Evolutionary conservation across 2,113 vertebrate genomes (phyloP).

Genomic region (Girardinichthys multiradiatus): DNA sequence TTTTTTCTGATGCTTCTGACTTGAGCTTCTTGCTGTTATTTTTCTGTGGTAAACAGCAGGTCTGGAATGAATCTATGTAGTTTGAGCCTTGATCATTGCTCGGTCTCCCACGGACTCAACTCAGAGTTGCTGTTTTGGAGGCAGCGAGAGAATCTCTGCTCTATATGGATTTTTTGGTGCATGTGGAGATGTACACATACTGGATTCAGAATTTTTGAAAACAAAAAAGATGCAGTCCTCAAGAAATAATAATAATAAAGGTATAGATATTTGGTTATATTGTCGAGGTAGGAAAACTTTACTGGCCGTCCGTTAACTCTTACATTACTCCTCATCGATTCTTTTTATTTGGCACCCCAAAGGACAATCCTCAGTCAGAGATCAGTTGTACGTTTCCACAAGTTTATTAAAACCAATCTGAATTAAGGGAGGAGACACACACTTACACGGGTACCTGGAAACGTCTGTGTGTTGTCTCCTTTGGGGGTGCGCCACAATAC

Average conservation of each 20-base stretch:
- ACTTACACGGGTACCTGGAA: too few relatives aligned
- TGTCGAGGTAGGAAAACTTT: too few relatives aligned
- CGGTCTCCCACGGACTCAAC: slow-evolving; percentile 8
- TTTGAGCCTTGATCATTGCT: slow-evolving; percentile 21
- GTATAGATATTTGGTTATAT: neutral
- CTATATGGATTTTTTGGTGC: slow-evolving; percentile 50
- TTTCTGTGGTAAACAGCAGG: slow-evolving; percentile 18
- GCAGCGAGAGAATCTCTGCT: slow-evolving; percentile 33
- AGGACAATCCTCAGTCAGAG: too few relatives aligned
- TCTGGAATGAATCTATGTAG: neutral
- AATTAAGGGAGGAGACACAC: too few relatives aligned
- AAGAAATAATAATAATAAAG: neutral
- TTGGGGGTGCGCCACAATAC: too few relatives aligned
- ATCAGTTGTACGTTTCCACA: too few relatives aligned
- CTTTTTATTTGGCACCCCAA: too few relatives aligned
- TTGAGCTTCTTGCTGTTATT: slow-evolving; percentile 5
- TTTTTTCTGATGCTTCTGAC: slow-evolving; percentile 12
- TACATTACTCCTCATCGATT: too few relatives aligned
- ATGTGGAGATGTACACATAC: slow-evolving; percentile 34
- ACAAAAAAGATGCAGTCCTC: neutral
- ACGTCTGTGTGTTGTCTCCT: too few relatives aligned
- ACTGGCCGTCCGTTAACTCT: too few relatives aligned
- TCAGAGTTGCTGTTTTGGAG: slow-evolving; percentile 38
- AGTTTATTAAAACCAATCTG: too few relatives aligned
- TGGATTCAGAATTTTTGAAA: neutral